These are phyloP conservation scores for Choreutis nemorana DNA, from an alignment of 2,888 invertebrate species.

Conservation along the genomic window DNA sequence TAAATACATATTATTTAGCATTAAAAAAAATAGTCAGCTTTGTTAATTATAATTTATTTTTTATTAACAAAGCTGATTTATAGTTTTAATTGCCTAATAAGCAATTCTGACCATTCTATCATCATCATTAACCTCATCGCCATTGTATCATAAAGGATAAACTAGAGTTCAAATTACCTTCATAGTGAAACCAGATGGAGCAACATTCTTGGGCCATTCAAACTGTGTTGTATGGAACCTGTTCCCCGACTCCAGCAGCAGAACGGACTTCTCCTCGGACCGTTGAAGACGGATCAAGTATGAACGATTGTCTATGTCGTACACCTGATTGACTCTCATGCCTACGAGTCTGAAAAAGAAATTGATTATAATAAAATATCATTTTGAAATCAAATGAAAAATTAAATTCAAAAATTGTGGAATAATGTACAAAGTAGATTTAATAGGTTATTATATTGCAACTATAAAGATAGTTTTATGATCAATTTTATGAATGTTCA, in stretches of 20 bases:
- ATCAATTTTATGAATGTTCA: background rate
- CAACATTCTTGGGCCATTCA: slow-evolving; percentile 98
- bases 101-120: no score
- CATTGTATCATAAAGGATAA: no score
- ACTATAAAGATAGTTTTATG: slow-evolving; percentile 2
- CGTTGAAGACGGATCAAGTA: slow-evolving; percentile 89
- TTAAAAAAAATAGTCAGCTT: no score
- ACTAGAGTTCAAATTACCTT: no score
- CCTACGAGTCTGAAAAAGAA: slow-evolving; percentile 76
- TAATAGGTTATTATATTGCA: slow-evolving; percentile 2
- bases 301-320: slow-evolving; percentile 96
- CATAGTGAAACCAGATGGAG: slow-evolving; percentile 97
- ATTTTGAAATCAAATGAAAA: background rate
- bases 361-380: slow-evolving; percentile 3
- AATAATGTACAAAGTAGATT: background rate
- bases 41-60: no score
- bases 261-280: slow-evolving; percentile 85
- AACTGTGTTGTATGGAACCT: slow-evolving; percentile 94
- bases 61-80: no score
- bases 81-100: no score
- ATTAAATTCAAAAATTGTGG: background rate
- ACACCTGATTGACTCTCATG: slow-evolving; percentile 95
- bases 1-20: no score
- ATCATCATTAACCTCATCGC: no score
- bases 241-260: slow-evolving; percentile 93